Evolutionary conservation across 1,140 invertebrate species (phyloP).

Genomic region (Zaprionus ghesquierei): DNA sequence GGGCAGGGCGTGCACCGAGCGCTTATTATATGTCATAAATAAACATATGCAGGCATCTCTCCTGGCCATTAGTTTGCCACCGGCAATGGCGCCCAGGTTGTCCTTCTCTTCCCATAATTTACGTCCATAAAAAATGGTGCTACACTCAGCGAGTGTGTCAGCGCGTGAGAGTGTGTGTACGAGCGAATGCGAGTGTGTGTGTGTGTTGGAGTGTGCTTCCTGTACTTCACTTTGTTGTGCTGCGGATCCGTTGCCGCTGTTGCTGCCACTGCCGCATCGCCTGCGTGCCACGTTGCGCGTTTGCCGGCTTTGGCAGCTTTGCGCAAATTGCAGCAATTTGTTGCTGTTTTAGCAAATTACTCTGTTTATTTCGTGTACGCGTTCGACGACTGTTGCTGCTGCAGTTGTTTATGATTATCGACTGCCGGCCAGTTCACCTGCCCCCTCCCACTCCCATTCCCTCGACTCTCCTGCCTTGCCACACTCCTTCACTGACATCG

Average conservation of each 20-base stretch:
- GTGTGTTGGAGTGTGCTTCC: conserved; percentile 26
- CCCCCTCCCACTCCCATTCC: background rate
- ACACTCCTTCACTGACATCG: conserved; percentile 24
- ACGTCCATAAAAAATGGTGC: conserved; percentile 73
- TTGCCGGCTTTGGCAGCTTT: conserved; percentile 72
- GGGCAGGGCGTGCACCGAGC: conserved; percentile 1
- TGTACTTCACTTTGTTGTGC: conserved; percentile 20
- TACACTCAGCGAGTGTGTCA: conserved; percentile 48
- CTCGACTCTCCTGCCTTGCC: background rate
- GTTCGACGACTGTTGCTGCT: conserved; percentile 18
- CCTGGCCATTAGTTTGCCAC: conserved; percentile 53
- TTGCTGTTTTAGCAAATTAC: conserved; percentile 81
- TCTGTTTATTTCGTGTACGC: conserved; percentile 67
- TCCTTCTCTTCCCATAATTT: conserved; percentile 63
- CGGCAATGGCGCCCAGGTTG: conserved; percentile 33
- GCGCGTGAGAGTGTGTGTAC: conserved; percentile 5
- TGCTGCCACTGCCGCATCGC: background rate
- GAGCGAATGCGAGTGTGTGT: background rate
- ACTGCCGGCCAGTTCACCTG: conserved; percentile 57
- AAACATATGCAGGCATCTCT: conserved; percentile 70
- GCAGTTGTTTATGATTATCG: conserved; percentile 70
- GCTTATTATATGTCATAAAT: conserved; percentile 79
- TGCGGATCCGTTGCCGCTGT: conserved; percentile 10
- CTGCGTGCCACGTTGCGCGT: conserved; percentile 48
- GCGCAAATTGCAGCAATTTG: conserved; percentile 79